Evolutionary conservation across 2,113 vertebrate species (phyloP).

Genomic region (Accipiter cooperii): DNA sequence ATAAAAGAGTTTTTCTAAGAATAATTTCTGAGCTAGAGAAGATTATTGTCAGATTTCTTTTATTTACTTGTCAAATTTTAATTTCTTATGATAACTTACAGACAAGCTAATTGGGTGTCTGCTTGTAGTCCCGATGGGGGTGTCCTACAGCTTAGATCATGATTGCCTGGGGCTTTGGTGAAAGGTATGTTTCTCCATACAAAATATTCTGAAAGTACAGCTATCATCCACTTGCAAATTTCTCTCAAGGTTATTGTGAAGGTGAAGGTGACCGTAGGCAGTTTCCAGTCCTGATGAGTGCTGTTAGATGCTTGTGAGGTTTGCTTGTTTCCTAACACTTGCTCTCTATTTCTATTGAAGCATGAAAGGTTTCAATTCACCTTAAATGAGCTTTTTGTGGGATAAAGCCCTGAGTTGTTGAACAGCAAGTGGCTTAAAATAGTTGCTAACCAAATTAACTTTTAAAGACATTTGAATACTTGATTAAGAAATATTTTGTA

Average conservation of each 20-base stretch:
- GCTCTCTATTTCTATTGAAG: not conserved
- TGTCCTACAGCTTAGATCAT: not conserved
- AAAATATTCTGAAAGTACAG: not conserved
- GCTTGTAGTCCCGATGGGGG: not conserved
- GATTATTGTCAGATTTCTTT: not conserved
- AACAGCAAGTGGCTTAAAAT: not conserved
- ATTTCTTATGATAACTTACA: not conserved
- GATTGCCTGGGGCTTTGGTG: not conserved
- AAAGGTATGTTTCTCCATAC: not conserved
- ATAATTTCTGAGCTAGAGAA: not conserved
- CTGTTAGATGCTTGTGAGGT: not conserved
- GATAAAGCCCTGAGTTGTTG: not conserved
- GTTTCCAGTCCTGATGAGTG: not conserved
- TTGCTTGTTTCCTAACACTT: not conserved
- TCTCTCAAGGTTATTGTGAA: not conserved
- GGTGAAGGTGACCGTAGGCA: not conserved
- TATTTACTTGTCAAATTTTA: not conserved
- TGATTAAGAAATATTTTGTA: not conserved
- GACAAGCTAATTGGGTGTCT: not conserved
- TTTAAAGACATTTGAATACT: not conserved
- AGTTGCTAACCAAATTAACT: not conserved
- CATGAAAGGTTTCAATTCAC: not conserved
- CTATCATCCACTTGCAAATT: not conserved
- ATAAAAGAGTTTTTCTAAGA: not conserved
- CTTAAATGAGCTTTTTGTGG: not conserved